phyloP scores from a whole-genome alignment of 2,888 invertebrate species.

The Synanthedon myopaeformis region DNA sequence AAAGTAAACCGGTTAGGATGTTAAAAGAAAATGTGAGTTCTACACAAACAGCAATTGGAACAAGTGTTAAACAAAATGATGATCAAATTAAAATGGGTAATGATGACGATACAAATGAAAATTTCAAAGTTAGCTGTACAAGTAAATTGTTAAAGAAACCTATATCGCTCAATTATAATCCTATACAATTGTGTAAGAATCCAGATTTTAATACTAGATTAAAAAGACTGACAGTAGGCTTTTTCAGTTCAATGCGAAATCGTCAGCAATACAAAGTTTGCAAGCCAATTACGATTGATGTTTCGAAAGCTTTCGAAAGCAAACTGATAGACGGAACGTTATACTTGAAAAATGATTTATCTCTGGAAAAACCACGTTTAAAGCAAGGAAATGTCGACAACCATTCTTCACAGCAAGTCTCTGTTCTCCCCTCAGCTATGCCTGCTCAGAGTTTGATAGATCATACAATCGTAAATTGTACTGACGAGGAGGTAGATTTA shows the following conservation, averaged over 20 bases:
- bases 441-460: constrained; percentile 33
- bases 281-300: constrained; percentile 48
- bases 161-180: constrained; percentile 35
- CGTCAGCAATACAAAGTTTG: constrained; percentile 35
- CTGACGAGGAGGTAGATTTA: not conserved
- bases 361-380: constrained; percentile 4
- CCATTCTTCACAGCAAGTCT: constrained; percentile 7
- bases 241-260: constrained; percentile 39
- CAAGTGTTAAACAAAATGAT: constrained; percentile 4
- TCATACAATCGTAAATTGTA: constrained; percentile 8
- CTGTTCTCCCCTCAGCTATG: constrained; percentile 32
- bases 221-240: constrained; percentile 41
- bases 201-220: constrained; percentile 57
- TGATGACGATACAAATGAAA: constrained; percentile 11
- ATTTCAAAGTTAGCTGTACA: constrained; percentile 24
- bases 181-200: constrained; percentile 51
- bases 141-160: constrained; percentile 48
- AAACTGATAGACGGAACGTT: constrained; percentile 39
- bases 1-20: constrained; percentile 34
- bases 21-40: constrained; percentile 9
- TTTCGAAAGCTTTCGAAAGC: constrained; percentile 45
- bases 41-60: constrained; percentile 1
- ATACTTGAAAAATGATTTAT: constrained; percentile 22
- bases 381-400: constrained; percentile 5
- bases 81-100: constrained; percentile 3